Evolutionary conservation across 2,797 vertebrate species (phyloP).

Genomic region (Eidolon dupreanum): DNA sequence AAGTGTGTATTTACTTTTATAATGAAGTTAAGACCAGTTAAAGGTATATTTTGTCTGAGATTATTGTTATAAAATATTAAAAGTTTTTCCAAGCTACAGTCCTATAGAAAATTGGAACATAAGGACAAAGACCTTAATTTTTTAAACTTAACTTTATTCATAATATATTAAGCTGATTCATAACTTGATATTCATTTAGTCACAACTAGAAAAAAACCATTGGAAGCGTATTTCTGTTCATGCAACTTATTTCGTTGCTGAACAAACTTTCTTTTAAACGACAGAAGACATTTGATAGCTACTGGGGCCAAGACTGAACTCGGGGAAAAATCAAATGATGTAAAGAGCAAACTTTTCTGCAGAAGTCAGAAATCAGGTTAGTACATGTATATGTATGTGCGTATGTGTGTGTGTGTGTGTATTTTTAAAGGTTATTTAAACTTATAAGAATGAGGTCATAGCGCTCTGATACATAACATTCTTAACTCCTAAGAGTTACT

Average conservation of each 20-base stretch:
- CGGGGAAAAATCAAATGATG: not conserved
- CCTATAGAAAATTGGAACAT: not conserved
- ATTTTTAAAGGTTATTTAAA: not conserved
- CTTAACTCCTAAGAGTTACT: not conserved
- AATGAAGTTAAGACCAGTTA: not conserved
- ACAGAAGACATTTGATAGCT: not conserved
- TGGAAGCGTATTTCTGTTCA: not conserved
- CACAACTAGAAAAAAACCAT: not conserved
- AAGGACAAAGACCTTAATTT: not conserved
- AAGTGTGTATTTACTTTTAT: not conserved
- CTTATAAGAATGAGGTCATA: not conserved
- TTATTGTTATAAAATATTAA: not conserved
- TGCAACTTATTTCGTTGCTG: not conserved
- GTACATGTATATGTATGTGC: not conserved
- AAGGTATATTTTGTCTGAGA: not conserved
- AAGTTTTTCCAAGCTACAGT: not conserved
- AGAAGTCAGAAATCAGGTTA: not conserved
- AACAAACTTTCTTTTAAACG: constrained; percentile 22
- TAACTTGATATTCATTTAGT: not conserved
- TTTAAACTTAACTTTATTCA: not conserved
- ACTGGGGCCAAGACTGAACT: not conserved
- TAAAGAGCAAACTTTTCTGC: not conserved
- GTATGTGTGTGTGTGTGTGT: not conserved
- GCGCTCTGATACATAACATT: not conserved
- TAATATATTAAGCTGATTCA: not conserved